Base-by-base conservation (phyloP, 2,113 vertebrate species). In the Trematocara zebra region DNA sequence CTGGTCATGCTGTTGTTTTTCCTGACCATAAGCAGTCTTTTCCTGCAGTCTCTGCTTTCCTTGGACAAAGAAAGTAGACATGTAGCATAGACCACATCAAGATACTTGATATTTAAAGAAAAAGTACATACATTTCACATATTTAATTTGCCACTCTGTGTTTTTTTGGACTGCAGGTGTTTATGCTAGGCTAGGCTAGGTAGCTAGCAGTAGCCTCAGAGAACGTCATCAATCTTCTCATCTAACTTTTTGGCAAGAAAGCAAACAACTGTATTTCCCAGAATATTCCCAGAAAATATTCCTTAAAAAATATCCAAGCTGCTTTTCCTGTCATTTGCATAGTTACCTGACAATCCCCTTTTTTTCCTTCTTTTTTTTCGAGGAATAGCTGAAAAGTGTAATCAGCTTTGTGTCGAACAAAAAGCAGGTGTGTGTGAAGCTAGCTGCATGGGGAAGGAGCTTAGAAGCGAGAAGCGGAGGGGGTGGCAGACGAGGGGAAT, bases 341-440 rank as follows among this genome's bases (percentile, higher is more conserved):
- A 18, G 82, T 88, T 82, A 87, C 86, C 87, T 91, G 86, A 80
- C 74, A 67, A 52, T 56, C 15, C 56, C 12, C 8, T 49, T 74
- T 74, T 72, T 44, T 72, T 3, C 14, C 11, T 44, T 47, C 79
- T n/a, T 40, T 82, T 42, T 78, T 83, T 64, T 59, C 26, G 8
- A 54, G 52, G 85, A 88, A 89, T 52, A 69, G 88, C 83, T 90
- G 74, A 90, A 92, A 91, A 91, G 89, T 87, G 82, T 88, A 91
- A 93, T 94, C 89, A 90, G 88, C 92, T 93, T 94, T 94, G 87
- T 90, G 88, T 89, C 5, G 83, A 82, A 93, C 85, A 92, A 89
- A 93, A 93, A 92, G 88, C 93, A 93, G 93, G 91, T 93, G 89
- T 89, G 83, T 87, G 85, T 82, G 88, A 83, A 89, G 85, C 74